Percentiles rank a stretch among this genome's conserved stretches.
Evolutionary conservation across 2,888 invertebrate species (phyloP).

Genomic region (Torymus auratus): DNA sequence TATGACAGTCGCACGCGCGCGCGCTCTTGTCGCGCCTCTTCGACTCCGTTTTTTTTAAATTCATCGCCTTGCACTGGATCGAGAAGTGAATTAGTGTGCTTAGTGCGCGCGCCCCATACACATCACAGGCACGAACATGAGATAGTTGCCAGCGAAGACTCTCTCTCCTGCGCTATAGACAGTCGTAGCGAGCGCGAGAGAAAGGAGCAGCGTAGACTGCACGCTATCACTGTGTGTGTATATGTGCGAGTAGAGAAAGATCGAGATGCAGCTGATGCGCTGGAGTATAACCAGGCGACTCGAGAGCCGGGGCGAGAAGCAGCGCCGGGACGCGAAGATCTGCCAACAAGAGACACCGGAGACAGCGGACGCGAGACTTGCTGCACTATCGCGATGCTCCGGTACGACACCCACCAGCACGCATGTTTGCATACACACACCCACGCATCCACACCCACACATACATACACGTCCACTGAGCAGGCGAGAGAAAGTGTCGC

Average conservation of each 20-base stretch:
- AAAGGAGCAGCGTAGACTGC: background rate
- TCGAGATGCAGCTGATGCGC: slow-evolving; percentile 72
- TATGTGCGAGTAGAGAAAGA: slow-evolving; percentile 7
- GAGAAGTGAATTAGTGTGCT: too few species aligned
- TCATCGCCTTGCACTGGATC: too few species aligned
- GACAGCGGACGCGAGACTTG: slow-evolving; percentile 58
- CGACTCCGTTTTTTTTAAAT: too few species aligned
- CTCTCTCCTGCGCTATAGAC: slow-evolving; percentile 1
- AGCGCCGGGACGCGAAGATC: slow-evolving; percentile 64
- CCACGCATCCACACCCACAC: background rate
- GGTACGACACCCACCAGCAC: slow-evolving; percentile 57
- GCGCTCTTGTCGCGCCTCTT: too few species aligned
- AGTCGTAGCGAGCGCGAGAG: background rate
- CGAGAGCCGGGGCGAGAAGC: slow-evolving; percentile 67
- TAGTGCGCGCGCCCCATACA: too few species aligned
- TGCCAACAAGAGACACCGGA: slow-evolving; percentile 62
- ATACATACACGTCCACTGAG: background rate
- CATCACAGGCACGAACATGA: slow-evolving; percentile 2
- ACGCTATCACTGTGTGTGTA: background rate
- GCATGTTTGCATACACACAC: background rate
- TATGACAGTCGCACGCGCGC: background rate
- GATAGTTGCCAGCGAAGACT: slow-evolving; percentile 35
- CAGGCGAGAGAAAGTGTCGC: background rate
- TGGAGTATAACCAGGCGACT: slow-evolving; percentile 74
- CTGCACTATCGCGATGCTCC: slow-evolving; percentile 61